phyloP scores from a whole-genome alignment of 1,140 invertebrate genomes.

The Bombus sylvicola region DNA sequence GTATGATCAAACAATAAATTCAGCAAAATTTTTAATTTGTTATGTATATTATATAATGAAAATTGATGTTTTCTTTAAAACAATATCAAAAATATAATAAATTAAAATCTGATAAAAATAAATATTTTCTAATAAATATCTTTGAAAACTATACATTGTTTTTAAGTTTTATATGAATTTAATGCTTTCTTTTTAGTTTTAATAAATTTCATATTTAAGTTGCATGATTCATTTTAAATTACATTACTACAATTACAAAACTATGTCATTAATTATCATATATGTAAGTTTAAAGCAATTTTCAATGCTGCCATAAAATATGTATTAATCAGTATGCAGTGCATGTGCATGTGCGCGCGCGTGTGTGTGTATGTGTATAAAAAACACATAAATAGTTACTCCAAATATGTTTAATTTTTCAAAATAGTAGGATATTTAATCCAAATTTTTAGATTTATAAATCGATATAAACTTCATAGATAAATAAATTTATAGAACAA shows the following conservation, averaged over 20 bases:
- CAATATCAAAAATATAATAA: not conserved
- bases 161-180: not conserved
- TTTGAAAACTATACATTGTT: not conserved
- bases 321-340: not conserved
- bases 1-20: not conserved
- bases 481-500: too few relatives aligned
- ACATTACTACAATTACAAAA: not conserved
- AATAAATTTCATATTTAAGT: not conserved
- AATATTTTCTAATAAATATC: not conserved
- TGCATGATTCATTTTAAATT: not conserved
- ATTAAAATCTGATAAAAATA: not conserved
- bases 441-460: too few relatives aligned
- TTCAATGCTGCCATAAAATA: not conserved
- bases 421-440: too few relatives aligned
- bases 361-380: fast-evolving
- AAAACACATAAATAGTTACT: too few relatives aligned
- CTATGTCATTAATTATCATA: not conserved
- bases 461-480: too few relatives aligned
- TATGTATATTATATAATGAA: not conserved
- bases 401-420: too few relatives aligned
- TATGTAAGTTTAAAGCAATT: not conserved
- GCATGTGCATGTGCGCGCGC: too few relatives aligned
- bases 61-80: not conserved
- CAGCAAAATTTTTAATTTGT: not conserved
- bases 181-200: not conserved